phyloP scores from a whole-genome alignment of 2,797 vertebrate species.

The Crotalus adamanteus region DNA sequence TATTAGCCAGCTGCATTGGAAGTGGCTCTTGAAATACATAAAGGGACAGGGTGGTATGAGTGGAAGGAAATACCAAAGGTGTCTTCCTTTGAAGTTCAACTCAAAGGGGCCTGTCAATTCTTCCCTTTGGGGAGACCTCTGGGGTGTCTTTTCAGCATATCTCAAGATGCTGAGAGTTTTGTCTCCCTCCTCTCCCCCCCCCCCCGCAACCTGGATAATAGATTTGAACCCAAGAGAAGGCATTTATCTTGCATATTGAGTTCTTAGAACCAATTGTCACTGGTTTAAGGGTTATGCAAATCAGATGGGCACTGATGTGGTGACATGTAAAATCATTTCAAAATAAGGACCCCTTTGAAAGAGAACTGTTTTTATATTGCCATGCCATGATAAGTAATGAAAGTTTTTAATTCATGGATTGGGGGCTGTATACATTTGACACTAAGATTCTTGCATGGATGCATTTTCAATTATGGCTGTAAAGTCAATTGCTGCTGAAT shows the following conservation, averaged over 20 bases:
- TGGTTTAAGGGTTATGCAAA: slow-evolving; percentile 37
- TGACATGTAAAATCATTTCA: slow-evolving; percentile 31
- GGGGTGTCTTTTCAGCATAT: background rate
- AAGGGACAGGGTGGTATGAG: slow-evolving; percentile 50
- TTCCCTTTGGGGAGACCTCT: background rate
- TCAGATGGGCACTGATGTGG: slow-evolving; percentile 33
- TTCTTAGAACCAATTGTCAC: slow-evolving; percentile 26
- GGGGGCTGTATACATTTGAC: background rate
- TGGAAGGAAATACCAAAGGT: slow-evolving; percentile 42
- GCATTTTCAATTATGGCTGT: slow-evolving; percentile 23
- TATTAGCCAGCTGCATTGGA: background rate
- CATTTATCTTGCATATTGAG: slow-evolving; percentile 26
- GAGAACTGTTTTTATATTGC: slow-evolving; percentile 33
- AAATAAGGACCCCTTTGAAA: slow-evolving; percentile 42
- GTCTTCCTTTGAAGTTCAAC: slow-evolving; percentile 39
- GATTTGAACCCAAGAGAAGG: background rate
- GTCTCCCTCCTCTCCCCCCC: background rate
- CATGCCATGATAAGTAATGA: slow-evolving; percentile 65
- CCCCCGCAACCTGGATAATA: background rate
- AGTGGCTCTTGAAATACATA: slow-evolving; percentile 51
- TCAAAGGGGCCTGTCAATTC: slow-evolving; percentile 12
- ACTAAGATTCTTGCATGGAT: background rate
- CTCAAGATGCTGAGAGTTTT: background rate
- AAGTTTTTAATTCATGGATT: slow-evolving; percentile 21
- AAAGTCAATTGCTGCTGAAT: slow-evolving; percentile 29